A percentile compares a stretch with the other conserved stretches of the same genome.
These are phyloP conservation scores for Aphaenogaster ashmeadi DNA, from an alignment of 1,140 invertebrate species.

Conservation along the genomic window DNA sequence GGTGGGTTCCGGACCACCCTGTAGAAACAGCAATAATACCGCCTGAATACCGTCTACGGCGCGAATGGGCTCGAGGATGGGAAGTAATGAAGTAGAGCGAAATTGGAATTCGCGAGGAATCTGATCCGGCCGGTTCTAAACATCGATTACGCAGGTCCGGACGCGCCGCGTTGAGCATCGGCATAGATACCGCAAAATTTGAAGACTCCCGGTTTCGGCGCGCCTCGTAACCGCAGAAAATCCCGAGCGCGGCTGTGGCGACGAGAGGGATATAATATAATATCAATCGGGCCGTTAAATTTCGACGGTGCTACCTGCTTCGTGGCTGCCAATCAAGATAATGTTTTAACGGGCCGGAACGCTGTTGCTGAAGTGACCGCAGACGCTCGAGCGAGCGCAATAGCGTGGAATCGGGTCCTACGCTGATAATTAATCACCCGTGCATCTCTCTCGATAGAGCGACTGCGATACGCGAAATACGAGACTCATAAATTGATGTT, in stretches of 20 bases:
- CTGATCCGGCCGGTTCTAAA: conserved; percentile 60
- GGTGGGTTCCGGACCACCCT: background rate
- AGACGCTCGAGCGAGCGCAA: conserved; percentile 1
- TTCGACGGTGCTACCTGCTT: conserved; percentile 15
- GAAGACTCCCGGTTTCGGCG: conserved; percentile 33
- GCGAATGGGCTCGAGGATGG: conserved; percentile 40
- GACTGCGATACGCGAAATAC: conserved; percentile 2
- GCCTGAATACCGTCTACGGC: conserved; percentile 31
- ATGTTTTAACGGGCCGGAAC: conserved; percentile 6
- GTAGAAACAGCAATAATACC: conserved; percentile 6
- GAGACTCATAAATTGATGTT: conserved; percentile 38
- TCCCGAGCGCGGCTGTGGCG: conserved; percentile 2
- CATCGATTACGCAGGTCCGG: conserved; percentile 56
- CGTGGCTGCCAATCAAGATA: conserved; percentile 43
- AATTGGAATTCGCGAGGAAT: conserved; percentile 69
- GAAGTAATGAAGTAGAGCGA: conserved; percentile 67
- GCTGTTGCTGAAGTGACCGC: conserved; percentile 5
- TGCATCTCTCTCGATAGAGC: conserved; percentile 19
- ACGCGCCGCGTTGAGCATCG: background rate
- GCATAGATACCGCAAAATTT: conserved; percentile 50
- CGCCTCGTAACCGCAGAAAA: conserved; percentile 50
- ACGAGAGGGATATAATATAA: conserved; percentile 38
- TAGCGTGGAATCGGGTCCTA: conserved; percentile 18
- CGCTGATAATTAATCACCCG: conserved; percentile 38
- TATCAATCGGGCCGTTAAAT: conserved; percentile 51